Evolutionary conservation across 1,140 invertebrate genomes (phyloP).

Genomic region (Ceratina calcarata): DNA sequence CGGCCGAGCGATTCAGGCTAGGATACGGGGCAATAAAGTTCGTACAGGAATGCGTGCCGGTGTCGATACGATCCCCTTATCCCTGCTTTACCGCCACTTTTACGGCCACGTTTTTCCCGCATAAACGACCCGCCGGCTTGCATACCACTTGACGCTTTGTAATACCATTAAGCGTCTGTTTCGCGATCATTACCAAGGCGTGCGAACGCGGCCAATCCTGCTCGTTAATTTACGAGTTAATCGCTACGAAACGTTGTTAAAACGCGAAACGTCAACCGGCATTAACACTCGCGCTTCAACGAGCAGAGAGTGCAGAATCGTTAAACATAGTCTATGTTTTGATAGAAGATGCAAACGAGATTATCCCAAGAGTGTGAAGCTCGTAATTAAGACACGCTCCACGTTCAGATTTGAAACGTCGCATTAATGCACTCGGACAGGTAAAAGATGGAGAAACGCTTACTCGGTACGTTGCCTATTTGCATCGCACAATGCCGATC

Average conservation of each 20-base stretch:
- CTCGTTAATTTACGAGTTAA: conserved; percentile 21
- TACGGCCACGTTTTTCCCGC: conserved; percentile 11
- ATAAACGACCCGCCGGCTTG: conserved; percentile 12
- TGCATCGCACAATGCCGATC: no score
- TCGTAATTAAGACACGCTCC: no score
- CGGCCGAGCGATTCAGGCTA: conserved; percentile 20
- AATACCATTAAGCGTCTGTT: conserved; percentile 34
- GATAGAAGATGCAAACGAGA: no score
- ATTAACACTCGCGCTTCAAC: neutral
- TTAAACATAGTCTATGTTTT: no score
- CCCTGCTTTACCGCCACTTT: conserved; percentile 12
- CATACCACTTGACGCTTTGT: conserved; percentile 14
- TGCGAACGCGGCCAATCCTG: conserved; percentile 2
- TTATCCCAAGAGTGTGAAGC: no score
- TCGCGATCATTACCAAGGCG: conserved; percentile 18
- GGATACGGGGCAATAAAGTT: conserved; percentile 30
- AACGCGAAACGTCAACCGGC: conserved; percentile 13
- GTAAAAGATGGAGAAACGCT: no score
- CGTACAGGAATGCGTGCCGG: conserved; percentile 17
- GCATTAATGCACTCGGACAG: no score
- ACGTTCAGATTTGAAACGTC: no score
- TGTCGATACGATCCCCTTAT: conserved; percentile 33
- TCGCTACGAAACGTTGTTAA: conserved; percentile 20
- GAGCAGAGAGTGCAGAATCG: neutral
- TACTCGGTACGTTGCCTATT: no score